Percentiles rank a stretch among this genome's conserved stretches.
phyloP scores from a whole-genome alignment of 2,113 vertebrate species.

The Craseonycteris thonglongyai region DNA sequence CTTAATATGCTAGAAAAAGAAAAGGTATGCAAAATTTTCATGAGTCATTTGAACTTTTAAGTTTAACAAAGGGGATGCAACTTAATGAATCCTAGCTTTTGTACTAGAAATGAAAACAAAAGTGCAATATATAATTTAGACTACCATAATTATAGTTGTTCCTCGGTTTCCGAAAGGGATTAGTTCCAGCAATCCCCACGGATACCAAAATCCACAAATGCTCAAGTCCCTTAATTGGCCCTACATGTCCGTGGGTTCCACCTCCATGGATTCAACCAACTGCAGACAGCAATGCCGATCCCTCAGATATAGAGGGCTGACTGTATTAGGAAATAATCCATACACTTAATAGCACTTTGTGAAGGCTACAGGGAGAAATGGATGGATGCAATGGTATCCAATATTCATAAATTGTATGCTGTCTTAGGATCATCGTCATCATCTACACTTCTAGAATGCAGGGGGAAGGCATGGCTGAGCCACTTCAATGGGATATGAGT shows the following conservation, averaged over 20 bases:
- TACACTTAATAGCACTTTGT: background rate
- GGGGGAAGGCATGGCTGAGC: background rate
- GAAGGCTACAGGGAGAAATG: background rate
- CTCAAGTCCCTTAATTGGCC: background rate
- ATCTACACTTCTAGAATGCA: background rate
- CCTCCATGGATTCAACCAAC: background rate
- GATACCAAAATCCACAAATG: background rate
- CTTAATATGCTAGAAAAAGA: constrained; percentile 83
- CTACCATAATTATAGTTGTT: background rate
- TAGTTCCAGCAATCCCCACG: background rate
- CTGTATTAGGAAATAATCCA: background rate
- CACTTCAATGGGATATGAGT: background rate
- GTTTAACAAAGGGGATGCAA: background rate
- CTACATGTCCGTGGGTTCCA: no score
- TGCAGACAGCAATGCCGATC: background rate
- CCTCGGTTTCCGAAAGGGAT: background rate
- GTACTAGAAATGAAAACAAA: background rate
- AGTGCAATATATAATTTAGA: background rate
- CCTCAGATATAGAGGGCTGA: background rate
- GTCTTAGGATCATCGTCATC: background rate
- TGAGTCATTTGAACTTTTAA: constrained; percentile 28
- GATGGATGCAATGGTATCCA: background rate
- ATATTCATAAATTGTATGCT: background rate
- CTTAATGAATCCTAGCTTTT: background rate
- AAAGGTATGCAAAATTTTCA: background rate